These are phyloP conservation scores for Heteractis magnifica DNA, from an alignment of 92 coral and sea anemone species.

Conservation along the genomic window DNA sequence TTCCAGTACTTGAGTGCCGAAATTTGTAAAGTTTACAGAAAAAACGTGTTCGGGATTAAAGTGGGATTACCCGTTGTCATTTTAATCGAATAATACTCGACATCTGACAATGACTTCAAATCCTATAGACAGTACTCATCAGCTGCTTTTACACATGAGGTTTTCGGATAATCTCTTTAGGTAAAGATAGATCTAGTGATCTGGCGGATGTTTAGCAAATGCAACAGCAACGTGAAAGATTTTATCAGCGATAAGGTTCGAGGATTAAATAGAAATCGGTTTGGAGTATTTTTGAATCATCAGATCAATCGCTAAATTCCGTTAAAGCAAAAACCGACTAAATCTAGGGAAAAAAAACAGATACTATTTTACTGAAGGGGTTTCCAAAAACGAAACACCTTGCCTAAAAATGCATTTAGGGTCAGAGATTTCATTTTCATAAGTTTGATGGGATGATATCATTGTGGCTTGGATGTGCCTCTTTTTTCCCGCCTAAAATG, in stretches of 20 bases:
- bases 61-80: slow-evolving; percentile 14
- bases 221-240: neutral
- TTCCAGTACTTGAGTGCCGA: neutral
- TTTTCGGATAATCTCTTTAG: neutral
- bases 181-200: neutral
- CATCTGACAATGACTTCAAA: slow-evolving; percentile 7
- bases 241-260: neutral
- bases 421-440: neutral
- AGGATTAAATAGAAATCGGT: neutral
- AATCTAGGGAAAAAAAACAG: too few species aligned
- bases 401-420: neutral
- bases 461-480: neutral
- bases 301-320: neutral
- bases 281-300: neutral
- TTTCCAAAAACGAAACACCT: neutral
- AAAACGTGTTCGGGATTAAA: slow-evolving; percentile 40
- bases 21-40: neutral
- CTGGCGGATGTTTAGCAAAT: neutral
- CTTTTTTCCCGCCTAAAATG: slow-evolving; percentile 9
- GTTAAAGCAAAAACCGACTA: neutral
- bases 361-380: neutral
- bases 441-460: neutral
- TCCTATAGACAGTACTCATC: slow-evolving; percentile 10
- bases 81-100: neutral
- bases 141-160: neutral